Conservation (phyloP, 2,113 vertebrate species). For the Phycodurus eques region DNA sequence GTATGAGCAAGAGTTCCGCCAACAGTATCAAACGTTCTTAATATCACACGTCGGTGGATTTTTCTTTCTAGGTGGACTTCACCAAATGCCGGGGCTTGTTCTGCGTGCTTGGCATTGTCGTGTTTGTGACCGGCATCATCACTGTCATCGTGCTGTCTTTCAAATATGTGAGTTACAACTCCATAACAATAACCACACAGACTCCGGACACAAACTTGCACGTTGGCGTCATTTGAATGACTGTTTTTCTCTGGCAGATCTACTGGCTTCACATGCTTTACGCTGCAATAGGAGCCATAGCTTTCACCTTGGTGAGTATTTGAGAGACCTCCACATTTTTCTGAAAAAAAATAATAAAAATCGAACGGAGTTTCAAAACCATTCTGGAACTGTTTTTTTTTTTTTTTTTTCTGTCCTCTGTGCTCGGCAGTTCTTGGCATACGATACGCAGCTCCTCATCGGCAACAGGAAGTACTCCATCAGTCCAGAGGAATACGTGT, state of each 20-base stretch:
- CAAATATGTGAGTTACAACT: constrained; percentile 84
- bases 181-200: fast-evolving
- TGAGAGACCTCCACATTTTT: background rate
- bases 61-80: constrained; percentile 84
- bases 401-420: no score
- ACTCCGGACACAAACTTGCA: background rate
- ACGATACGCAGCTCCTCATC: constrained; percentile 92
- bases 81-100: constrained; percentile 91
- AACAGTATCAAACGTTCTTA: no score
- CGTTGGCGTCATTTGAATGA: background rate
- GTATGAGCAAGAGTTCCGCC: background rate
- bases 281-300: constrained; percentile 84
- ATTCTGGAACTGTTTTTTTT: background rate
- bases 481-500: constrained; percentile 89
- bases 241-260: constrained; percentile 63
- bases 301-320: constrained; percentile 87
- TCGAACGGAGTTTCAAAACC: background rate
- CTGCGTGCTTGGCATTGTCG: constrained; percentile 86
- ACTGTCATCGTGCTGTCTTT: constrained; percentile 86
- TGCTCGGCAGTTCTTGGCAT: constrained; percentile 86
- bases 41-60: background rate
- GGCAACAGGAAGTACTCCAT: constrained; percentile 92
- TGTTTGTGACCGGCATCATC: constrained; percentile 89
- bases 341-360: background rate
- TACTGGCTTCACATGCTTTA: constrained; percentile 97